phyloP scores from a whole-genome alignment of 2,113 vertebrate genomes.

The Pandion haliaetus region DNA sequence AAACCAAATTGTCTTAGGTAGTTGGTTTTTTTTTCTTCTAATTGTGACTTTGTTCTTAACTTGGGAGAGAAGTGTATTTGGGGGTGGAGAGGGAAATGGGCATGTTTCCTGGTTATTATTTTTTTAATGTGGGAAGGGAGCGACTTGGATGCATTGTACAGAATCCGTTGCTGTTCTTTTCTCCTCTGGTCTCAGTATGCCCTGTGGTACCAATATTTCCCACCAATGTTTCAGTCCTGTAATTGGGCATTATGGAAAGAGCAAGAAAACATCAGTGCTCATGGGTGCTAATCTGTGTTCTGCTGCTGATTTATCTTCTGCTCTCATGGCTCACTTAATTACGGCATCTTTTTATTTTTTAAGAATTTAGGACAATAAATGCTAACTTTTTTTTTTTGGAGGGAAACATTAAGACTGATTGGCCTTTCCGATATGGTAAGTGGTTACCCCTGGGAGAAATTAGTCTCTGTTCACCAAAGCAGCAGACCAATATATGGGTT shows the following conservation, averaged over 20 bases:
- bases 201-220: not conserved
- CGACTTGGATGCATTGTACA: not conserved
- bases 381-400: not conserved
- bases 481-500: not conserved
- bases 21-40: too few relatives aligned
- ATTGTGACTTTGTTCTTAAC: not conserved
- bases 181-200: not conserved
- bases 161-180: not conserved
- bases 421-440: not conserved
- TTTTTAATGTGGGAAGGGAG: not conserved
- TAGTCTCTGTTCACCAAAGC: not conserved
- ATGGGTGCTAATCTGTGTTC: not conserved
- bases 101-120: not conserved
- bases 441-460: not conserved
- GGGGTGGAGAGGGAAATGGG: not conserved
- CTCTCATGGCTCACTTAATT: not conserved
- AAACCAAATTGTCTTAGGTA: not conserved
- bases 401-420: not conserved
- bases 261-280: not conserved
- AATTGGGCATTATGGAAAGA: not conserved
- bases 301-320: not conserved
- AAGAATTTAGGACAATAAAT: not conserved
- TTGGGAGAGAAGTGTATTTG: not conserved
- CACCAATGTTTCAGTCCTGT: not conserved
- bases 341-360: not conserved